A percentile compares a stretch with the other conserved stretches of the same genome.
Evolutionary conservation across 1,140 invertebrate genomes (phyloP).

Genomic region (Scaptomyza montana): DNA sequence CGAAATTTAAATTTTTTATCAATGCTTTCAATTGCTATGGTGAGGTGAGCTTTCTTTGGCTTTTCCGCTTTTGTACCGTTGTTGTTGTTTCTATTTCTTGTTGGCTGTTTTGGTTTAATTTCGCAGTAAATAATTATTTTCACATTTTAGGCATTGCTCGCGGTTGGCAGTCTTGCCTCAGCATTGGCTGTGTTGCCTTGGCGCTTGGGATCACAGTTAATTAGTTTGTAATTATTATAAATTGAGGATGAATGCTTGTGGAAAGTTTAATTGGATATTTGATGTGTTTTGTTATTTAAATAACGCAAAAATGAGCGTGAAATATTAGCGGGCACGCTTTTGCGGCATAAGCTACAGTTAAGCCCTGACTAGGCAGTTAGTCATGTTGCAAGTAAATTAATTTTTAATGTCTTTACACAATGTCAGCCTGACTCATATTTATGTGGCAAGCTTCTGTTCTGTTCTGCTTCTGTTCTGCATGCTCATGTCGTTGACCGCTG

Average conservation of each 20-base stretch:
- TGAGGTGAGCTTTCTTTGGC: conserved; percentile 31
- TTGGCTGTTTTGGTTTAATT: conserved; percentile 72
- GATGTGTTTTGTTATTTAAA: conserved; percentile 63
- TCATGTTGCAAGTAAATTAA: conserved; percentile 72
- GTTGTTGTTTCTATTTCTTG: conserved; percentile 12
- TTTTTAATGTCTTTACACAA: conserved; percentile 72
- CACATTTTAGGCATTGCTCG: conserved; percentile 75
- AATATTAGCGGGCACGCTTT: conserved; percentile 53
- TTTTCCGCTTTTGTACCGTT: conserved; percentile 6
- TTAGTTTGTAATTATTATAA: conserved; percentile 83
- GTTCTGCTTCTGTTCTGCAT: conserved; percentile 11
- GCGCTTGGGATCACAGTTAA: conserved; percentile 73
- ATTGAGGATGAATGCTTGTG: conserved; percentile 82
- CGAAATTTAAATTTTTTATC: conserved; percentile 67
- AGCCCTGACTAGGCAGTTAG: conserved; percentile 42
- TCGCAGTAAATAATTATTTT: conserved; percentile 81
- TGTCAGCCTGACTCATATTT: conserved; percentile 67
- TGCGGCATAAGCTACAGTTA: conserved; percentile 13
- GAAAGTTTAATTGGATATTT: conserved; percentile 83
- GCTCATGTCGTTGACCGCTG: conserved; percentile 64
- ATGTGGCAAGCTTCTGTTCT: conserved; percentile 51
- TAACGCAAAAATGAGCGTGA: conserved; percentile 69
- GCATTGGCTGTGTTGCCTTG: conserved; percentile 52
- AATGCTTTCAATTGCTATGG: conserved; percentile 59
- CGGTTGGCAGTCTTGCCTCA: conserved; percentile 63